A percentile compares a stretch with the other conserved stretches of the same genome.
phyloP scores from a whole-genome alignment of 2,797 vertebrate genomes.

The Tarsius wallacei region DNA sequence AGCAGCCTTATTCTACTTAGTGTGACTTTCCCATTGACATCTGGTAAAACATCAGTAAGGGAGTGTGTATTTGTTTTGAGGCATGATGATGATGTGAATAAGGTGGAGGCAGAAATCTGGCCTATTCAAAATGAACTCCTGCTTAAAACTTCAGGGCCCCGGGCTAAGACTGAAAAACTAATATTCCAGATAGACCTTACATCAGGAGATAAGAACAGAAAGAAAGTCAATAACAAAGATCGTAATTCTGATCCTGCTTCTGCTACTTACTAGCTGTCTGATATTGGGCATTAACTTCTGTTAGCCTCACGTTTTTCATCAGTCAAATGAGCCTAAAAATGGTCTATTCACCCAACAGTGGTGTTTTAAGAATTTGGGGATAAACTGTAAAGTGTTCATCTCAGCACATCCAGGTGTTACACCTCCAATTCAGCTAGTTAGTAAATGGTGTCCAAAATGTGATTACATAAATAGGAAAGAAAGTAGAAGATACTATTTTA shows the following conservation, averaged over 20 bases:
- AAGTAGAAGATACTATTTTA: background rate
- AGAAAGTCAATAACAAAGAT: background rate
- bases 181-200: background rate
- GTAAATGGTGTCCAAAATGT: background rate
- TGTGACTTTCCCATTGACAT: background rate
- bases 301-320: background rate
- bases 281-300: background rate
- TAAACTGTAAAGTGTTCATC: background rate
- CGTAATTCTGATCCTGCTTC: background rate
- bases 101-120: background rate
- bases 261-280: background rate
- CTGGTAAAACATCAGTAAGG: background rate
- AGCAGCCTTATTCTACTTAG: background rate
- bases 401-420: background rate
- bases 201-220: background rate
- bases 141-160: conserved; percentile 3
- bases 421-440: background rate
- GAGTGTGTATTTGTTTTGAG: background rate
- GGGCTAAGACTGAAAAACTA: background rate
- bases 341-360: background rate
- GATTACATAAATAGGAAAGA: background rate
- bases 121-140: background rate
- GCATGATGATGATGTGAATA: background rate
- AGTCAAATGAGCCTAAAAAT: background rate
- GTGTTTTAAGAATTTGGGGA: background rate